Base-by-base conservation (phyloP, 2,113 vertebrate genomes). In the Lates calcarifer region DNA sequence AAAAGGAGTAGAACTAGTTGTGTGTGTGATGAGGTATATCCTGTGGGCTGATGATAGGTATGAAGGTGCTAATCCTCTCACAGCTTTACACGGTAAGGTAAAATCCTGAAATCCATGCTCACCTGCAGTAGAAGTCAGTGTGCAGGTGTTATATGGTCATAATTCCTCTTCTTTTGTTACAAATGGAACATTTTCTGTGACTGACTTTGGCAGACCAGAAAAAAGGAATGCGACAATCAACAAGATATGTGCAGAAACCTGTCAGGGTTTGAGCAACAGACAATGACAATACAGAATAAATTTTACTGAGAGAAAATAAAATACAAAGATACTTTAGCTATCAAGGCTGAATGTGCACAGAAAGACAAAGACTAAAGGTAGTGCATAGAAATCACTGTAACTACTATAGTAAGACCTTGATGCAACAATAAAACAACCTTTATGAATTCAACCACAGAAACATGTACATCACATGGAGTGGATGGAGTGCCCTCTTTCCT, bases 51-150 rank as follows among this genome's bases (percentile, higher is more conserved):
- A 58, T 29, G 28, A 63, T 57, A n/a, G 51, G 15, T 35, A 49
- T 72, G 39, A 64, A 41, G 43, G 33, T 22, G 43, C 12, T 71
- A 65, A 79, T 76, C 60, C 45, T 55, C 41, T 56, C 64, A 35
- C 18, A 69, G 70, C 20, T 72, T 73, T 17, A 58, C 41, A 18
- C 51, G 12, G 11, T 24, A 37, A 17, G 7, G 17, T 33, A 39
- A 31, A 41, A 3, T 61, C 37, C 43, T 31, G 18, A 70, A 66
- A 49, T 35, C 45, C 15, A 29, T 4, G 20, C 51, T 51, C 5
- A 6, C 6, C 62, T 43, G 20, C 39, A 74, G 31, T 51, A 41
- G 15, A 7, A 43, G n/a, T 55, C 29, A 5, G 43, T 28, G 22
- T 22, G 45, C 18, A 37, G 39, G 22, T 24, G 18, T 28, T 65